Conservation (phyloP, 2,888 invertebrate genomes). For the Ptilodon capucinus region DNA sequence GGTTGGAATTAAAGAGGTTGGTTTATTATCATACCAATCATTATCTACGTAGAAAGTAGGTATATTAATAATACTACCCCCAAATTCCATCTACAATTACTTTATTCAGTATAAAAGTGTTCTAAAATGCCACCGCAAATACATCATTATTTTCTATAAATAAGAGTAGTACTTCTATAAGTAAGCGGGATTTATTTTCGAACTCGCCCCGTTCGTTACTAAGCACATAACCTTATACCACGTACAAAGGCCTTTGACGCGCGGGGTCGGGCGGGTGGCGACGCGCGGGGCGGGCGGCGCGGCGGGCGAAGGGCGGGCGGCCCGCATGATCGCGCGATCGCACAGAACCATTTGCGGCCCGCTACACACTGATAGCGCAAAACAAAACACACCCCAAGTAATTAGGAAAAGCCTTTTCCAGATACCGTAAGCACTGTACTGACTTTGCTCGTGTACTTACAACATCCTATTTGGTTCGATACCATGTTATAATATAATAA, state of each 20-base stretch:
- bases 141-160: too few species aligned
- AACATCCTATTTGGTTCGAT: not conserved
- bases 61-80: too few species aligned
- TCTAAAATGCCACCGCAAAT: too few species aligned
- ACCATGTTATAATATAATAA: not conserved
- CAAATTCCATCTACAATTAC: too few species aligned
- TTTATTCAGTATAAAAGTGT: too few species aligned
- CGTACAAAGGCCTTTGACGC: slow-evolving; percentile 81
- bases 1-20: too few species aligned
- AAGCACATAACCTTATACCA: slow-evolving; percentile 25
- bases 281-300: slow-evolving; percentile 42
- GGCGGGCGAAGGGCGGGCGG: slow-evolving; percentile 60
- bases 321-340: slow-evolving; percentile 81
- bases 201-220: slow-evolving; percentile 41
- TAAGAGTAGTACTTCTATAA: too few species aligned
- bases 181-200: not conserved
- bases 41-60: too few species aligned
- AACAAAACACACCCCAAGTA: slow-evolving; percentile 82
- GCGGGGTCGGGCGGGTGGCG: slow-evolving; percentile 36
- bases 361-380: slow-evolving; percentile 81
- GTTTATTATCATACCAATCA: too few species aligned
- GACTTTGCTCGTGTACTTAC: slow-evolving; percentile 34
- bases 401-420: slow-evolving; percentile 81
- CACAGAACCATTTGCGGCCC: slow-evolving; percentile 79
- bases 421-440: slow-evolving; percentile 74